Conservation (phyloP, 2,113 vertebrate genomes). For the Jaculus jaculus region DNA sequence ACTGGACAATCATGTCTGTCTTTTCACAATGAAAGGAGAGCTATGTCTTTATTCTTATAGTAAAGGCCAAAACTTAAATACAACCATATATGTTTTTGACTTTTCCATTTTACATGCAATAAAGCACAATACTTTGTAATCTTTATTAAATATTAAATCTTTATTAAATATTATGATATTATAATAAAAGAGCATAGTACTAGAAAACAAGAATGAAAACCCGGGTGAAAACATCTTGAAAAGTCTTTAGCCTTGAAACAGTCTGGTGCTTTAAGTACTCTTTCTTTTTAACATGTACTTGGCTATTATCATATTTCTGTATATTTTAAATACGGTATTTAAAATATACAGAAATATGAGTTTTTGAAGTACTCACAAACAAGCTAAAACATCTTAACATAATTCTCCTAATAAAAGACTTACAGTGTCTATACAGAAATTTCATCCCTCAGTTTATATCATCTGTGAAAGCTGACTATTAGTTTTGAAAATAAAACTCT, state of each 20-base stretch:
- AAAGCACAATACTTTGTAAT: background rate
- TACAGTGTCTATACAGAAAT: background rate
- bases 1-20: background rate
- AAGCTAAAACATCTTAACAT: conserved; percentile 31
- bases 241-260: conserved; percentile 55
- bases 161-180: too few relatives aligned
- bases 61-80: conserved; percentile 12
- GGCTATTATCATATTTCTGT: too few relatives aligned
- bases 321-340: conserved; percentile 2
- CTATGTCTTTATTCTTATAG: background rate
- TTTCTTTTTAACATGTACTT: conserved; percentile 13
- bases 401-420: background rate
- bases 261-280: background rate
- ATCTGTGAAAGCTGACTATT: conserved; percentile 29
- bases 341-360: conserved; percentile 37
- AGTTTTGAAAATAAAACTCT: conserved; percentile 29
- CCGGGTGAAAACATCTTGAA: background rate
- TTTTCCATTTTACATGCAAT: background rate
- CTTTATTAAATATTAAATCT: too few relatives aligned
- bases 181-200: background rate
- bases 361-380: background rate
- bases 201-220: conserved; percentile 33
- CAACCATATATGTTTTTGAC: background rate
- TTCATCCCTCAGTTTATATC: background rate
- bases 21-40: background rate